phyloP scores from a whole-genome alignment of 1,140 invertebrate genomes.

The Hylaeus volcanicus region DNA sequence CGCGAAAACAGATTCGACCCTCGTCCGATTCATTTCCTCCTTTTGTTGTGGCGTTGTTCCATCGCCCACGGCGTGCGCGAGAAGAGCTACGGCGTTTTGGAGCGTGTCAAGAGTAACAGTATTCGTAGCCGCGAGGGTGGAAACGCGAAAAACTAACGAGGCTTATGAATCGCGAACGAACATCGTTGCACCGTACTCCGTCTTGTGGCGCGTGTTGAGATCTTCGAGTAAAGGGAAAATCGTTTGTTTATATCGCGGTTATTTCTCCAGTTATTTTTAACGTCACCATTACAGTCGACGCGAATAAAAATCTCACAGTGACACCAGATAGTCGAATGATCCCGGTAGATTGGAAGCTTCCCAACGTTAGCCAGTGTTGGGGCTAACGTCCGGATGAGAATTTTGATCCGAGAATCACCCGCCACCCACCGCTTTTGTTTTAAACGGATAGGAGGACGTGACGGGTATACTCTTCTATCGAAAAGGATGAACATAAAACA shows the following conservation, averaged over 20 bases:
- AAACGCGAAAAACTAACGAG: conserved; percentile 21
- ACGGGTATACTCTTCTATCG: too few relatives aligned
- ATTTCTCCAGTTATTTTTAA: too few relatives aligned
- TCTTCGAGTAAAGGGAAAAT: too few relatives aligned
- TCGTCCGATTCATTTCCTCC: conserved; percentile 21
- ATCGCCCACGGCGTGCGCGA: neutral
- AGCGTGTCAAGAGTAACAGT: conserved; percentile 19
- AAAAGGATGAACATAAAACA: too few relatives aligned
- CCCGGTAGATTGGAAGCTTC: conserved; percentile 15
- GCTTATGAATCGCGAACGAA: too few relatives aligned
- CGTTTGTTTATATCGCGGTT: too few relatives aligned
- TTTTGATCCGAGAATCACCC: conserved; percentile 16
- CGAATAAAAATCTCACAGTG: neutral
- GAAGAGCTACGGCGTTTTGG: neutral
- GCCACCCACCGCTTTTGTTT: neutral
- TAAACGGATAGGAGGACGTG: neutral
- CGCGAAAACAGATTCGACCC: conserved; percentile 23
- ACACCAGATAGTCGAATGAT: neutral
- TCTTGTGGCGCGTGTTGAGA: too few relatives aligned
- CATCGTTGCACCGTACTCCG: too few relatives aligned
- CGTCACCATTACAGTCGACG: too few relatives aligned
- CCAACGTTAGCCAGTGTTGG: conserved; percentile 2
- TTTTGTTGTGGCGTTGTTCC: neutral
- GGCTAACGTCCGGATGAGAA: conserved; percentile 30
- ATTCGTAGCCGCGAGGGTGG: neutral